These are phyloP conservation scores for Caenorhabditis remanei DNA, from an alignment of 1,140 invertebrate species.

Conservation along the genomic window DNA sequence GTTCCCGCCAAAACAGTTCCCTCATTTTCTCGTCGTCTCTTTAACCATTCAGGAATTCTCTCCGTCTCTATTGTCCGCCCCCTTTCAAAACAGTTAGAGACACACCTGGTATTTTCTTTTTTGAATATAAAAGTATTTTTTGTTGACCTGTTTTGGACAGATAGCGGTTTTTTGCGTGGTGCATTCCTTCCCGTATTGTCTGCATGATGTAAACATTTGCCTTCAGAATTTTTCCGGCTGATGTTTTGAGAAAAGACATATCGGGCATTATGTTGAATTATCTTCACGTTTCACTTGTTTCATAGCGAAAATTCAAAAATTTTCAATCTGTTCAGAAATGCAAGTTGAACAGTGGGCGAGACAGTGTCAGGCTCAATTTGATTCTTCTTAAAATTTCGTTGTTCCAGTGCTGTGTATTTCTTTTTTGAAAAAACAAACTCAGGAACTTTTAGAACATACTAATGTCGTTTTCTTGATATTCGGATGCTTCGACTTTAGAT, in stretches of 20 bases:
- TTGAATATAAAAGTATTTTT: neutral
- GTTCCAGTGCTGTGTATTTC: no score
- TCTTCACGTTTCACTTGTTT: no score
- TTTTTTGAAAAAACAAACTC: no score
- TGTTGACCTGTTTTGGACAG: neutral
- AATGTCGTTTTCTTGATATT: no score
- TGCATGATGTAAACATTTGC: neutral
- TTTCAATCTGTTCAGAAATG: no score
- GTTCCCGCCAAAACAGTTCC: slow-evolving; percentile 39
- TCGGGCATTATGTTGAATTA: no score
- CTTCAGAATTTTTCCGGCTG: neutral
- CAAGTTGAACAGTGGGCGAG: no score
- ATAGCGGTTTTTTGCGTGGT: neutral
- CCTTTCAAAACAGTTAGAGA: neutral
- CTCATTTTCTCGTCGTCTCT: neutral
- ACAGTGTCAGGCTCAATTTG: no score
- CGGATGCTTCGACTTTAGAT: no score
- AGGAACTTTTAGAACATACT: no score
- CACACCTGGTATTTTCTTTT: neutral
- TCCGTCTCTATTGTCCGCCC: neutral
- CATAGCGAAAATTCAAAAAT: no score
- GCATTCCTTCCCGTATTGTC: neutral
- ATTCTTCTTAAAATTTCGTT: no score
- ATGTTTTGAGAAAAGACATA: neutral
- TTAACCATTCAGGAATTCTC: neutral